phyloP scores from a whole-genome alignment of 1,140 invertebrate genomes.

The Sipha flava region DNA sequence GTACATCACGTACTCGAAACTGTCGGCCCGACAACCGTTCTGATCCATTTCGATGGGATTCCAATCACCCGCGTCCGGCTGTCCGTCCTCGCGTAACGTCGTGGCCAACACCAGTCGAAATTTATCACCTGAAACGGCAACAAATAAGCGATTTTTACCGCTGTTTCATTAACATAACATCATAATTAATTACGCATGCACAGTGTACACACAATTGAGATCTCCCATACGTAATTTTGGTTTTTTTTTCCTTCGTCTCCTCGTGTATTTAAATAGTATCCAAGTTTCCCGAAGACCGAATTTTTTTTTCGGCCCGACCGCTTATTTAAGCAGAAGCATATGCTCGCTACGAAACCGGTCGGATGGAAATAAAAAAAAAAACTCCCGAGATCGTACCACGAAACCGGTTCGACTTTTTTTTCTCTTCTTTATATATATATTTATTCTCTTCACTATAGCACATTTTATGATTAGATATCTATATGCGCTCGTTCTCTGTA shows the following conservation, averaged over 20 bases:
- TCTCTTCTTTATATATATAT: no score
- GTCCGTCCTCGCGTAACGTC: conserved; percentile 91
- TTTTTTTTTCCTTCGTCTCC: no score
- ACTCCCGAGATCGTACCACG: background rate
- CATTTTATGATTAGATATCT: background rate
- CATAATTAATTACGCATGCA: no score
- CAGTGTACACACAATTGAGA: no score
- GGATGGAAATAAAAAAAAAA: background rate
- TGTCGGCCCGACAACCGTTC: conserved; percentile 82
- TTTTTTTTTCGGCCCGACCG: no score
- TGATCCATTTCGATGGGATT: conserved; percentile 69
- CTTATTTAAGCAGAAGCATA: no score
- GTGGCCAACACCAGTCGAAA: conserved; percentile 90
- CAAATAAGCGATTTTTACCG: no score
- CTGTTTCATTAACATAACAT: no score
- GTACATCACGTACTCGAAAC: conserved; percentile 99
- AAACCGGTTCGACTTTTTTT: background rate
- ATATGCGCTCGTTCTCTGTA: background rate
- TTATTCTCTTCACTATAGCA: background rate
- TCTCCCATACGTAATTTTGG: no score
- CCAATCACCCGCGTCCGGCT: conserved; percentile 90
- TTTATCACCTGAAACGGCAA: conserved; percentile 60
- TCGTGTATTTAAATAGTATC: no score
- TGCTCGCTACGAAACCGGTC: background rate
- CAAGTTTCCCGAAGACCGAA: background rate